Conservation (phyloP, 1,140 invertebrate genomes). For the Macrobrachium rosenbergii region DNA sequence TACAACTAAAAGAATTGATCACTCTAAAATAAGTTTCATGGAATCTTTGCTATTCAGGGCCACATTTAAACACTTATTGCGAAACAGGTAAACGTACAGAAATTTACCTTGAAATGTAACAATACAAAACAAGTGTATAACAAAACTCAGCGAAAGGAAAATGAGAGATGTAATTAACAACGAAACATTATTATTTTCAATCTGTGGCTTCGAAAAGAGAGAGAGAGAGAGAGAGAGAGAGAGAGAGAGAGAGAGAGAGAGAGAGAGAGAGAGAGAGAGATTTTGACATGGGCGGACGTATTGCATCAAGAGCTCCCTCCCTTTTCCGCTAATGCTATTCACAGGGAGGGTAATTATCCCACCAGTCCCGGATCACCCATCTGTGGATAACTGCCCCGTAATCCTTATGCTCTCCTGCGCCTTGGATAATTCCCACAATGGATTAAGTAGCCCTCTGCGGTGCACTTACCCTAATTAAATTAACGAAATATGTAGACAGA, state of each 20-base stretch:
- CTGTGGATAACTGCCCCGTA: neutral
- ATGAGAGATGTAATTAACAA: too few relatives aligned
- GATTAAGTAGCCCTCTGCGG: neutral
- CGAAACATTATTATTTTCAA: neutral
- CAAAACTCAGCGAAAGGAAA: too few relatives aligned
- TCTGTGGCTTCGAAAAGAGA: too few relatives aligned
- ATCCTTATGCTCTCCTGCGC: neutral
- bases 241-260: constrained; percentile 2
- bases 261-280: constrained; percentile 1
- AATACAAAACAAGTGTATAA: too few relatives aligned
- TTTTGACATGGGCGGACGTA: neutral
- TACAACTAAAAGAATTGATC: too few relatives aligned
- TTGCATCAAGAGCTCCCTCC: neutral
- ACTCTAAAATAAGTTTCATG: too few relatives aligned
- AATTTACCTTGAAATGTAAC: too few relatives aligned
- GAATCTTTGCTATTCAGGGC: too few relatives aligned
- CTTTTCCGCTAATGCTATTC: constrained; percentile 47
- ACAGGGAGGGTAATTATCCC: constrained; percentile 26
- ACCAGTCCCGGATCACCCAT: constrained; percentile 16
- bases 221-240: too few relatives aligned
- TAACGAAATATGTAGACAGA: neutral
- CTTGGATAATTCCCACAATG: constrained; percentile 7
- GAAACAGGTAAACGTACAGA: too few relatives aligned
- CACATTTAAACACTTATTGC: too few relatives aligned
- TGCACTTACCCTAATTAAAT: neutral